These are phyloP conservation scores for Globodera rostochiensis DNA, from an alignment of 1,140 invertebrate species.

Conservation along the genomic window DNA sequence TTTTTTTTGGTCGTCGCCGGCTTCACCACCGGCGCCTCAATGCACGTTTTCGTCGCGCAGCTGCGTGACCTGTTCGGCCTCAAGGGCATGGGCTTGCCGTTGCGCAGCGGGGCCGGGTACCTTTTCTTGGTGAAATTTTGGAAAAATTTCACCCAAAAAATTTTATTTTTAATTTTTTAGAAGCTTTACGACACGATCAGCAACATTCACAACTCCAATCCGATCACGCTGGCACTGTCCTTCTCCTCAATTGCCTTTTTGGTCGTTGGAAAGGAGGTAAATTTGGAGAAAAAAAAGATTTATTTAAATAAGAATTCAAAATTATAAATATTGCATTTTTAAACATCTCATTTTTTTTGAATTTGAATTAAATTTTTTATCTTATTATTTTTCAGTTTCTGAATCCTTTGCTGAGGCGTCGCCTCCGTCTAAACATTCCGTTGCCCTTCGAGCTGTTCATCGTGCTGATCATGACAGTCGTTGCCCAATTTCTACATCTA, in stretches of 20 bases:
- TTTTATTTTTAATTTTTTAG: conserved; percentile 12
- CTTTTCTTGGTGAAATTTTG: conserved; percentile 44
- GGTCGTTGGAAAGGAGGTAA: conserved; percentile 54
- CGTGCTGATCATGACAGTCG: conserved; percentile 56
- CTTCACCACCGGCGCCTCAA: conserved; percentile 59
- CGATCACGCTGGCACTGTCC: conserved; percentile 43
- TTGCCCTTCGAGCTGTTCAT: conserved; percentile 60
- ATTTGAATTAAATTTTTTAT: no score
- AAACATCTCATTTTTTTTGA: neutral
- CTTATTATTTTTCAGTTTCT: conserved; percentile 30
- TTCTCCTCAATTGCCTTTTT: conserved; percentile 50
- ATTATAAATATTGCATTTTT: no score
- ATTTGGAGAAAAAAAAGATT: neutral
- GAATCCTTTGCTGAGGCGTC: conserved; percentile 53
- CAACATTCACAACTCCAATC: conserved; percentile 41
- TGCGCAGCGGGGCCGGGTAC: conserved; percentile 45
- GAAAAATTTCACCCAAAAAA: neutral
- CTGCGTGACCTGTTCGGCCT: conserved; percentile 60
- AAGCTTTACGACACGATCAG: conserved; percentile 25
- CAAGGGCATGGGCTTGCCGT: conserved; percentile 10
- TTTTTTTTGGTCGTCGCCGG: conserved; percentile 50
- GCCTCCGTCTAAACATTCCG: conserved; percentile 43
- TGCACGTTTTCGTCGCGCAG: conserved; percentile 61
- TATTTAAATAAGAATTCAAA: no score
- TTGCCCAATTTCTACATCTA: conserved; percentile 56